Evolutionary conservation across 2,888 invertebrate species (phyloP), one percentile per base, ranked within the genome.

Genomic region (Parnassius mnemosyne): DNA sequence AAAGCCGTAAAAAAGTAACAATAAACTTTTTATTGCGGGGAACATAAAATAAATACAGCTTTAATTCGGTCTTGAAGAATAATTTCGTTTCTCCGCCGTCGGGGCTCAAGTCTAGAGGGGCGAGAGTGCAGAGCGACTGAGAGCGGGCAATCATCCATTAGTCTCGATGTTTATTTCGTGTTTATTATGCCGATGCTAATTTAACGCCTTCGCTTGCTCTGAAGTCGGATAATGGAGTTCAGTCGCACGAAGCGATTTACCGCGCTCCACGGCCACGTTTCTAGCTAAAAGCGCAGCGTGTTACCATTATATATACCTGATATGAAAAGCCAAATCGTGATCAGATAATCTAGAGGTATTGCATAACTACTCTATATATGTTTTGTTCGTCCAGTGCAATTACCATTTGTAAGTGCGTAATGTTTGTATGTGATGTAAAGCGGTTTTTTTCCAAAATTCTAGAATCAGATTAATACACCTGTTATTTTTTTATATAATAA

Each of bases 121-220:
- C 64, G 66, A 56, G 66, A 64, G 65, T 65, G 62, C 63, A 64
- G 56, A 66, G 56, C 71, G 67, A 65, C 68, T 9, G 52, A n/a
- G 66, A 63, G 65, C 61, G 66, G 68, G 76, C 83, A 80, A 87
- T 87, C 85, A 84, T 85, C 83, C 87, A 88, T 87, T 86, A 85
- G 86, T 85, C 78, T 85, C 81, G 83, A 86, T 83, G 83, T 85
- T 87, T 86, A 86, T 85, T 84, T 83, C 85, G 81, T 83, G 83
- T 84, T 83, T 82, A 83, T 80, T 78, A 79, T 80, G 76, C 77
- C 75, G 79, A 84, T 80, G 80, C 77, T 85, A 86, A 87, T 85
- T 81, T 75, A 80, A 74, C 79, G 73, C 69, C 75, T 70, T 71
- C 75, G 71, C 76, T 74, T 74, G 71, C 76, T 74, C 72, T 71